phyloP scores from a whole-genome alignment of 2,797 vertebrate genomes.

The Psittacula echo region DNA sequence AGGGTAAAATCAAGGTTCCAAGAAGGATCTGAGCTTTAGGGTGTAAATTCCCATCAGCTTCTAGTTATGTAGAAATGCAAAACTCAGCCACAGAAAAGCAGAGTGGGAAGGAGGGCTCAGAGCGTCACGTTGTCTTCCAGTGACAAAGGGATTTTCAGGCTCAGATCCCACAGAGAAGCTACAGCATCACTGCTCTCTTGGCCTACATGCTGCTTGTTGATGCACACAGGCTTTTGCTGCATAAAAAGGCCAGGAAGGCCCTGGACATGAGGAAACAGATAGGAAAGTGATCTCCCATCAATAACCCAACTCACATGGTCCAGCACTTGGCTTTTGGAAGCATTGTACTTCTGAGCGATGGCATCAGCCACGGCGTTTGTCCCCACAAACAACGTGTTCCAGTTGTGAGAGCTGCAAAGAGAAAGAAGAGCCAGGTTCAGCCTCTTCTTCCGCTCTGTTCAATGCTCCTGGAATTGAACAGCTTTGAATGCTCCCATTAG shows the following conservation, averaged over 20 bases:
- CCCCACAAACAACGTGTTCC: constrained; percentile 94
- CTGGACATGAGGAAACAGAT: not conserved
- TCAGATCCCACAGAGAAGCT: not conserved
- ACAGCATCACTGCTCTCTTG: not conserved
- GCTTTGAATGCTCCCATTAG: not conserved
- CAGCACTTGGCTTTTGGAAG: constrained; percentile 94
- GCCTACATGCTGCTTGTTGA: rapidly evolving
- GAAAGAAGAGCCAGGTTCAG: not conserved
- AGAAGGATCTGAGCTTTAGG: not conserved
- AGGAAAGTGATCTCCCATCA: not conserved
- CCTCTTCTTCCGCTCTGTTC: not conserved
- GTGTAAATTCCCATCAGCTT: not conserved
- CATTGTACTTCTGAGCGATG: constrained; percentile 93
- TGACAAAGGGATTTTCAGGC: not conserved
- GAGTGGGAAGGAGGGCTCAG: not conserved
- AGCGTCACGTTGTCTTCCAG: not conserved
- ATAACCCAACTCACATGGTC: constrained; percentile 88
- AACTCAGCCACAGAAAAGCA: not conserved
- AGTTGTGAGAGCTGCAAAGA: constrained; percentile 91
- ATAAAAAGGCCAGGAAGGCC: not conserved
- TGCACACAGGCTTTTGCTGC: not conserved
- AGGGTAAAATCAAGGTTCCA: not conserved
- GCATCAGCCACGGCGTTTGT: constrained; percentile 92
- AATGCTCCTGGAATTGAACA: not conserved
- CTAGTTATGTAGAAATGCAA: not conserved